Percentiles rank a stretch among this genome's conserved stretches.
Evolutionary conservation across 2,888 invertebrate species (phyloP).

Genomic region (Mimumesa dahlbomi): DNA sequence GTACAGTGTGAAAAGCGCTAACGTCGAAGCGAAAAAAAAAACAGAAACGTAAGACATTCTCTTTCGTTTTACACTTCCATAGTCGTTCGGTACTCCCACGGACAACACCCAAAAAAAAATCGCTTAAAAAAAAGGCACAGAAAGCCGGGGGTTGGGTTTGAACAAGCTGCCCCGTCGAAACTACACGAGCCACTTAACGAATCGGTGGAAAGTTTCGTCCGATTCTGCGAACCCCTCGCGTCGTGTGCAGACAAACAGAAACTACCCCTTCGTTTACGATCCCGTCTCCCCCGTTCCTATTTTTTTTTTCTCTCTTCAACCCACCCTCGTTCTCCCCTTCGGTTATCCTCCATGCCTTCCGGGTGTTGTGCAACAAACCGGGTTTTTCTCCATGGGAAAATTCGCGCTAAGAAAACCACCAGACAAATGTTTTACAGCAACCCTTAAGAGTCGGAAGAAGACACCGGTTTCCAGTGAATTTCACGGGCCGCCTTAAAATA

Average conservation of each 20-base stretch:
- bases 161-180: not conserved
- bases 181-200: slow-evolving; percentile 9
- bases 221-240: not conserved
- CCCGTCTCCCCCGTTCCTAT: not conserved
- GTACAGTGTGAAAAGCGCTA: too few species aligned
- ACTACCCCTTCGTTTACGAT: not conserved
- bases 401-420: slow-evolving; percentile 9
- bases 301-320: not conserved
- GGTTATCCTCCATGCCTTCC: slow-evolving; percentile 12
- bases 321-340: not conserved
- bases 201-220: slow-evolving; percentile 24
- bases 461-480: slow-evolving; percentile 16
- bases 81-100: too few species aligned
- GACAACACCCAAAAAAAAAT: not conserved
- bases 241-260: not conserved
- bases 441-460: not conserved
- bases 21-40: too few species aligned
- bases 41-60: too few species aligned
- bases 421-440: slow-evolving; percentile 5
- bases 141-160: too few species aligned
- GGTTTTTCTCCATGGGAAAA: not conserved
- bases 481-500: slow-evolving; percentile 31
- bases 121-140: not conserved
- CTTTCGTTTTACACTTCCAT: too few species aligned
- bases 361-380: not conserved